phyloP scores from a whole-genome alignment of 2,888 invertebrate species.

The Drosophila paranaensis region DNA sequence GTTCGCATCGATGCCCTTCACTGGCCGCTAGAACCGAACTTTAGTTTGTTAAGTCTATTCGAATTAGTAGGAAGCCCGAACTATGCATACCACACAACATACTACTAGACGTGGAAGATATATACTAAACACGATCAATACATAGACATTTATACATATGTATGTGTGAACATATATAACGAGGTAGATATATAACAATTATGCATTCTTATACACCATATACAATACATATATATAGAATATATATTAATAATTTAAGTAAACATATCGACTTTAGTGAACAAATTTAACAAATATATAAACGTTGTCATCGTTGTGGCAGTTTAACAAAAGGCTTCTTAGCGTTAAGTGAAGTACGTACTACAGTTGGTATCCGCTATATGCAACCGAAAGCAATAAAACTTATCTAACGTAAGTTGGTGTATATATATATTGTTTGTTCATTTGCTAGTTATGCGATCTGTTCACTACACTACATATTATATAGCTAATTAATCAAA shows the following conservation, averaged over 20 bases:
- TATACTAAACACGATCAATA: constrained; percentile 22
- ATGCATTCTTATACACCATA: constrained; percentile 35
- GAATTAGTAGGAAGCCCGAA: constrained; percentile 23
- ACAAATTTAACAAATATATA: constrained; percentile 46
- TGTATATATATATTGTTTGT: constrained; percentile 6
- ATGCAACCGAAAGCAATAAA: constrained; percentile 46
- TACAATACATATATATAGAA: constrained; percentile 20
- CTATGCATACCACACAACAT: constrained; percentile 10
- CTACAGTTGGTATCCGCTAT: constrained; percentile 52
- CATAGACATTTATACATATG: background rate
- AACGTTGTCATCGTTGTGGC: constrained; percentile 52
- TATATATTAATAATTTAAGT: constrained; percentile 51
- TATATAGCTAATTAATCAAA: background rate
- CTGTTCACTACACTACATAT: constrained; percentile 2
- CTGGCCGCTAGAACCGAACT: constrained; percentile 79
- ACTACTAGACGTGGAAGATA: constrained; percentile 26
- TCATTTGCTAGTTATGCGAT: background rate
- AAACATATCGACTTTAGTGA: constrained; percentile 49
- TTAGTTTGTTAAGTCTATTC: constrained; percentile 41
- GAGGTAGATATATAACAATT: constrained; percentile 13
- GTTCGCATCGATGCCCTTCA: constrained; percentile 76
- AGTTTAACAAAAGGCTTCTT: constrained; percentile 64
- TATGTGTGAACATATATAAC: constrained; percentile 17
- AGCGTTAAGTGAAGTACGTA: constrained; percentile 40
- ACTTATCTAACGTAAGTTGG: constrained; percentile 12